These are phyloP conservation scores for Poecilobothrus nobilitatus DNA, from an alignment of 2,888 invertebrate genomes.

Conservation along the genomic window DNA sequence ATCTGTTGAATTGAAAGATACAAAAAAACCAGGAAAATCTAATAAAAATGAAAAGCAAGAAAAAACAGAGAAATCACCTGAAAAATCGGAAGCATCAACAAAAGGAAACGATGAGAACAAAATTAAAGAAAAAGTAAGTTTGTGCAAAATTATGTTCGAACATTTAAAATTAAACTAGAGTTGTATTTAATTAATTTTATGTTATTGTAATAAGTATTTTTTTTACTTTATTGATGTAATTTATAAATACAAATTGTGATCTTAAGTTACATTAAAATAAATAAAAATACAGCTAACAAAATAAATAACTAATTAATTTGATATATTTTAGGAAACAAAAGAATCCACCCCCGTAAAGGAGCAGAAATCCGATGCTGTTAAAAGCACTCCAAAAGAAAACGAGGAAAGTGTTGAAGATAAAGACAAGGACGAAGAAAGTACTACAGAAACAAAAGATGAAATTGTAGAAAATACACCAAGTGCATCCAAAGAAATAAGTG, in stretches of 20 bases:
- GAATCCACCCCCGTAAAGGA: constrained; percentile 18
- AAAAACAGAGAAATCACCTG: constrained; percentile 19
- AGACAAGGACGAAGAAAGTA: background rate
- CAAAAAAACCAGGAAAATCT: constrained; percentile 11
- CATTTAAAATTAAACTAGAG: background rate
- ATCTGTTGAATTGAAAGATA: constrained; percentile 11
- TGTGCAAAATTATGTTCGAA: too few relatives aligned
- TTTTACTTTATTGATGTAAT: too few relatives aligned
- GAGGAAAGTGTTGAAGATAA: background rate
- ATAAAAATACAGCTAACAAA: too few relatives aligned
- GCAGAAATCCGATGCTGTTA: constrained; percentile 11
- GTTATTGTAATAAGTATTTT: too few relatives aligned
- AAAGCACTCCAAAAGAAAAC: background rate
- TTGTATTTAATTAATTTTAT: too few relatives aligned
- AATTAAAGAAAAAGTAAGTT: constrained; percentile 16
- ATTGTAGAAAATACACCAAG: background rate
- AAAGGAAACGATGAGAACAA: constrained; percentile 7
- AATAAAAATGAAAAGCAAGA: constrained; percentile 24
- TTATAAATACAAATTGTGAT: too few relatives aligned
- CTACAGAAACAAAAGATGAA: background rate
- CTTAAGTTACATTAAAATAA: too few relatives aligned
- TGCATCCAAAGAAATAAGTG: background rate
- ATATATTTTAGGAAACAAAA: constrained; percentile 14
- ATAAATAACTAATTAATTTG: background rate
- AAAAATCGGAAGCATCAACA: background rate